phyloP scores from a whole-genome alignment of 2,797 vertebrate species.

The Diceros bicornis region DNA sequence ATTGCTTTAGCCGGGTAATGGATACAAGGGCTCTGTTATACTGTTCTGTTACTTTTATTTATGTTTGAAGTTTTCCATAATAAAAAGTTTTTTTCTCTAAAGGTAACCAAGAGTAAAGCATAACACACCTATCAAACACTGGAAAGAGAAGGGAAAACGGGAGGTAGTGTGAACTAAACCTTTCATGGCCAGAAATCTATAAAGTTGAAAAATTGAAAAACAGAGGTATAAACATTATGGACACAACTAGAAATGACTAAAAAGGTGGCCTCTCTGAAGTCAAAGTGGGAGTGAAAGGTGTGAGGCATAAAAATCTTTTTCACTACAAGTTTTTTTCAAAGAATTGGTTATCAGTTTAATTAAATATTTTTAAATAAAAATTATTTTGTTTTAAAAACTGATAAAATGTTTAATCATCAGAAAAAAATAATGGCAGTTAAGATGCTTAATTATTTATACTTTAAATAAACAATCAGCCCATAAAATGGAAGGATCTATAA shows the following conservation, averaged over 20 bases:
- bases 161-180: not conserved
- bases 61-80: slow-evolving; percentile 15
- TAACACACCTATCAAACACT: not conserved
- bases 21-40: not conserved
- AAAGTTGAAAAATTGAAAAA: not conserved
- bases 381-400: slow-evolving; percentile 17
- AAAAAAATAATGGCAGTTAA: slow-evolving; percentile 42
- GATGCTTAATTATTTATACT: slow-evolving; percentile 31
- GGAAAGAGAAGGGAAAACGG: not conserved
- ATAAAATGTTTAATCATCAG: slow-evolving; percentile 40
- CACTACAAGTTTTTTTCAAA: not conserved
- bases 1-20: not conserved
- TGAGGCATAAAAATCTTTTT: not conserved
- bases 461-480: not conserved
- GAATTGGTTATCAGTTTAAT: not conserved
- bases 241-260: not conserved
- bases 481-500: not conserved
- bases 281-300: not conserved
- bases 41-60: slow-evolving; percentile 15
- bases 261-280: not conserved
- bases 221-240: not conserved
- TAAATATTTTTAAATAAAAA: not conserved
- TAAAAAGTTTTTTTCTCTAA: slow-evolving; percentile 6
- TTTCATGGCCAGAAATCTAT: slow-evolving; percentile 4
- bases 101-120: slow-evolving; percentile 20